Conservation (phyloP, 2,888 invertebrate genomes). For the Periphyllus acericola region DNA sequence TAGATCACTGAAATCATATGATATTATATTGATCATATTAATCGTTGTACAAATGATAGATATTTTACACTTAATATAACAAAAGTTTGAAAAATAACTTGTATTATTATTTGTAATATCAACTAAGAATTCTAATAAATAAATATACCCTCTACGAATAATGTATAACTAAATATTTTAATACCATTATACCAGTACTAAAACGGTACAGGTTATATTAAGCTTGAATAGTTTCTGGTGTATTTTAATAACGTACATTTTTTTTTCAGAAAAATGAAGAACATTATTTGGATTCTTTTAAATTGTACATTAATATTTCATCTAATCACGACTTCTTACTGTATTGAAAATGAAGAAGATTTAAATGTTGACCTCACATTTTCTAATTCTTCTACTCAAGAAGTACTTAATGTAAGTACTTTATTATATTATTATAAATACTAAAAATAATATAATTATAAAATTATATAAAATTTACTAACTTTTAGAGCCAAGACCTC, state of each 20-base stretch:
- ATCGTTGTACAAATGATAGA: background rate
- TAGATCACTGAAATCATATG: conserved; percentile 13
- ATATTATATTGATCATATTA: too few species aligned
- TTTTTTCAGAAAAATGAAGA: conserved; percentile 57
- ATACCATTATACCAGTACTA: too few species aligned
- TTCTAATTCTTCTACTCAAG: background rate
- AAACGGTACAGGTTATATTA: background rate
- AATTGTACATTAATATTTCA: background rate
- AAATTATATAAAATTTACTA: background rate
- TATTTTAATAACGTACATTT: background rate
- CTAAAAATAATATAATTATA: background rate
- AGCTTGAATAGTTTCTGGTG: too few species aligned
- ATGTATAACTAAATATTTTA: too few species aligned
- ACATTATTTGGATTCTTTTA: conserved; percentile 25
- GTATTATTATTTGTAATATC: too few species aligned
- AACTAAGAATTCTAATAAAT: too few species aligned
- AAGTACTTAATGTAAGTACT: conserved; percentile 26
- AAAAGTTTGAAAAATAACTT: background rate
- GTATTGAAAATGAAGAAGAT: conserved; percentile 18
- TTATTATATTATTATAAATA: conserved; percentile 2
- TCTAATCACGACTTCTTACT: conserved; percentile 2
- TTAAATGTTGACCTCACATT: background rate
- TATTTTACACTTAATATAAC: conserved; percentile 5
- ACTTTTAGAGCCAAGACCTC: conserved; percentile 4
- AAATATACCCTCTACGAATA: too few species aligned